Conservation (phyloP, 2,888 invertebrate species). For the Gortyna flavago region DNA sequence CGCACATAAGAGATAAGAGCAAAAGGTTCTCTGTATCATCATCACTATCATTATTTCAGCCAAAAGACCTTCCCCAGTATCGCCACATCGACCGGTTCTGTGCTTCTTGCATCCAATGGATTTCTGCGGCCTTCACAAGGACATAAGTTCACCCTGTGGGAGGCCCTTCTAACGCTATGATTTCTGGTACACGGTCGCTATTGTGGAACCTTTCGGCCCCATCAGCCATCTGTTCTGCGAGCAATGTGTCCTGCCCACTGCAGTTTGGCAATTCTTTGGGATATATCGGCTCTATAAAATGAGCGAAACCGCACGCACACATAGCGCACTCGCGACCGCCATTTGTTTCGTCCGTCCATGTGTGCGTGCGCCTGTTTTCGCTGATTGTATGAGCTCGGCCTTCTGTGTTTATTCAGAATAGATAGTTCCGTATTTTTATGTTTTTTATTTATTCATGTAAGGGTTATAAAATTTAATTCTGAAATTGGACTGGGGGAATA, state of each 20-base stretch:
- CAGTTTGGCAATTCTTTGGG: neutral
- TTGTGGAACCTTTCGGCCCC: neutral
- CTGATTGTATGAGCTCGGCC: neutral
- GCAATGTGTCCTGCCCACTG: neutral
- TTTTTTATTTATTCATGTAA: conserved; percentile 63
- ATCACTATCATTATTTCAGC: neutral
- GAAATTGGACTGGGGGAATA: conserved; percentile 55
- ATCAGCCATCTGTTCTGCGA: neutral
- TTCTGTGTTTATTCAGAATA: neutral
- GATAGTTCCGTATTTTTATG: conserved; percentile 55
- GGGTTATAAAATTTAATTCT: conserved; percentile 64
- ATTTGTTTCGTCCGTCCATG: neutral
- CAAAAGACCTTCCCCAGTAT: neutral
- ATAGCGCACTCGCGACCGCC: too few species aligned
- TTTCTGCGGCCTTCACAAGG: neutral
- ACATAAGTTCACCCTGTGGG: too few species aligned
- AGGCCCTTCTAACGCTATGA: neutral
- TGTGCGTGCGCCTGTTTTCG: neutral
- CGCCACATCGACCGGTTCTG: neutral
- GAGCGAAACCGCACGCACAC: neutral
- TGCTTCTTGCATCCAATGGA: too few species aligned
- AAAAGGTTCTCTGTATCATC: neutral
- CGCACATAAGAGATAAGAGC: neutral
- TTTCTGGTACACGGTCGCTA: neutral
- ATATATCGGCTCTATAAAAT: neutral